Evolutionary conservation across 2,888 invertebrate genomes (phyloP).

Genomic region (Machimus rusticus): DNA sequence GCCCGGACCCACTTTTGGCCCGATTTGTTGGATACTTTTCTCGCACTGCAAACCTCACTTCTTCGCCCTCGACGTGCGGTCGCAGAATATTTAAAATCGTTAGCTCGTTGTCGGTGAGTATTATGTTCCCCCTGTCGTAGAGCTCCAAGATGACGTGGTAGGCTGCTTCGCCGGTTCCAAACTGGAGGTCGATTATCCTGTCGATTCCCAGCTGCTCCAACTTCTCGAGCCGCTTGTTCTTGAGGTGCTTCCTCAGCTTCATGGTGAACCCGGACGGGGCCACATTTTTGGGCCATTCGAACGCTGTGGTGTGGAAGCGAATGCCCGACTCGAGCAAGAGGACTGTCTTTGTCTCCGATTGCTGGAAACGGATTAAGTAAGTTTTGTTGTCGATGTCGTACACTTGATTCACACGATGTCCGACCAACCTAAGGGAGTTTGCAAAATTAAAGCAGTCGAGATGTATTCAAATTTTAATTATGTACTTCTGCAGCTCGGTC

Average conservation of each 20-base stretch:
- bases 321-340: constrained; percentile 93
- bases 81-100: constrained; percentile 91
- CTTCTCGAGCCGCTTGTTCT: constrained; percentile 90
- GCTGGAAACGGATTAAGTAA: constrained; percentile 87
- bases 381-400: constrained; percentile 98
- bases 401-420: constrained; percentile 94
- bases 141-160: constrained; percentile 95
- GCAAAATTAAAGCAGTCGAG: neutral
- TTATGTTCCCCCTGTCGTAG: constrained; percentile 95
- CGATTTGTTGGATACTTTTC: constrained; percentile 88
- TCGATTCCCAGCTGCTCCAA: constrained; percentile 90
- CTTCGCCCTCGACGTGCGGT: constrained; percentile 91
- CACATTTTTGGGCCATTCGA: constrained; percentile 98
- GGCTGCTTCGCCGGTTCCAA: constrained; percentile 91
- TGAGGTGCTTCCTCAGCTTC: constrained; percentile 97
- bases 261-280: constrained; percentile 96
- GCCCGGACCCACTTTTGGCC: constrained; percentile 71
- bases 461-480: constrained; percentile 52
- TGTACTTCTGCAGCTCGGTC: constrained; percentile 87
- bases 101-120: constrained; percentile 90
- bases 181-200: constrained; percentile 93
- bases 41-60: constrained; percentile 86
- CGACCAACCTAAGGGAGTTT: constrained; percentile 72
- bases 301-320: constrained; percentile 91
- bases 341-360: constrained; percentile 86